A percentile compares a stretch with the other conserved stretches of the same genome.
Conservation (phyloP, 2,888 invertebrate genomes). For the Aphrophora alni region DNA sequence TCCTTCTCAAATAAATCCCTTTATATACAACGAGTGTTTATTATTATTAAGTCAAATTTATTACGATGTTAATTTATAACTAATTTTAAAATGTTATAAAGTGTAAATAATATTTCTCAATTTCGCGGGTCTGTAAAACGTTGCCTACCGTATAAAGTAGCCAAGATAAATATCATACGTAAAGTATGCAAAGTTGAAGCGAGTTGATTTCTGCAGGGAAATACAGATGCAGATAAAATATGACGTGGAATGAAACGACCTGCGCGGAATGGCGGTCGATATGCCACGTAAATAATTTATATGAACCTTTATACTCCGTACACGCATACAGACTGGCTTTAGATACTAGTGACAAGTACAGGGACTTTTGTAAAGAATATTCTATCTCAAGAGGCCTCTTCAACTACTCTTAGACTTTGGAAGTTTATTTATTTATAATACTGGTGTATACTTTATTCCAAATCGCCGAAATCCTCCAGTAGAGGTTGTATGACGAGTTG, state of each 20-base stretch:
- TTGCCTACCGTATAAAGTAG: not conserved
- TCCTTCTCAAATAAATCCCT: no score
- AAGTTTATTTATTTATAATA: not conserved
- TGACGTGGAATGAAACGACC: not conserved
- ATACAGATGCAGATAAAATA: not conserved
- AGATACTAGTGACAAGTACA: not conserved
- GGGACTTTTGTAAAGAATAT: not conserved
- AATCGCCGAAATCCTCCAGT: no score
- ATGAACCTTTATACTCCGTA: not conserved
- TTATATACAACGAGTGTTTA: no score
- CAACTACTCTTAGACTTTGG: not conserved
- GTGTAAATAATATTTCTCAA: no score
- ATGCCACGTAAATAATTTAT: not conserved
- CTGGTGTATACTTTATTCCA: no score
- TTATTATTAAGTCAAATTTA: no score
- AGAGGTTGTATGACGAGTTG: no score
- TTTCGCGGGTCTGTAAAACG: no score
- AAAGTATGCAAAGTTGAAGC: not conserved
- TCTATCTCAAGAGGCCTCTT: not conserved
- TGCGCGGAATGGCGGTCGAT: not conserved
- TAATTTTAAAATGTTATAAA: no score
- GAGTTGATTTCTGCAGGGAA: conserved; percentile 2
- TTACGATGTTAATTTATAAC: no score
- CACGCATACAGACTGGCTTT: not conserved
- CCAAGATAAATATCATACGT: not conserved